These are phyloP conservation scores for Meriones unguiculatus DNA, from an alignment of 2,113 vertebrate species.

Conservation along the genomic window DNA sequence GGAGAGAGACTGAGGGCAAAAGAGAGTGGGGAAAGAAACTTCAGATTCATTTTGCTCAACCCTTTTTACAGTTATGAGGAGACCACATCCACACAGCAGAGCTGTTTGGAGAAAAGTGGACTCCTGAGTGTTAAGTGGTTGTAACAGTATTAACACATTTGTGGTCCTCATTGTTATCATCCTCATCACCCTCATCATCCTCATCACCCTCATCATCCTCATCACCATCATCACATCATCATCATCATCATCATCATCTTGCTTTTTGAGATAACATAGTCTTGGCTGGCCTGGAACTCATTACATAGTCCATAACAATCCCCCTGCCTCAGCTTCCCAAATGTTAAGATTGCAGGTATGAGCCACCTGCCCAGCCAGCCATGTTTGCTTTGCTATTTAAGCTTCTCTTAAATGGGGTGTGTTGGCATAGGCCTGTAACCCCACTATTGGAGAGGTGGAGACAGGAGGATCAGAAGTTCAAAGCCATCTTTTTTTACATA, in stretches of 20 bases:
- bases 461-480: neutral
- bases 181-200: neutral
- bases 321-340: neutral
- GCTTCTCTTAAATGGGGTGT: neutral
- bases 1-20: constrained; percentile 14
- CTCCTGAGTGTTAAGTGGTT: neutral
- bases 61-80: neutral
- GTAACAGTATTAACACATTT: neutral
- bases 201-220: neutral
- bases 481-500: neutral
- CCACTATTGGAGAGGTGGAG: neutral
- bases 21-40: neutral
- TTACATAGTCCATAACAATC: neutral
- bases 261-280: neutral
- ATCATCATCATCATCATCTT: neutral
- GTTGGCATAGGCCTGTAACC: too few species aligned
- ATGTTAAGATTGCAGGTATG: neutral
- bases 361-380: neutral
- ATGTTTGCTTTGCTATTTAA: neutral
- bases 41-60: neutral
- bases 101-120: neutral
- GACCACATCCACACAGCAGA: neutral
- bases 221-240: neutral
- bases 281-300: neutral
- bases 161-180: too few species aligned